phyloP scores from a whole-genome alignment of 2,888 invertebrate species.

The Theretra japonica region DNA sequence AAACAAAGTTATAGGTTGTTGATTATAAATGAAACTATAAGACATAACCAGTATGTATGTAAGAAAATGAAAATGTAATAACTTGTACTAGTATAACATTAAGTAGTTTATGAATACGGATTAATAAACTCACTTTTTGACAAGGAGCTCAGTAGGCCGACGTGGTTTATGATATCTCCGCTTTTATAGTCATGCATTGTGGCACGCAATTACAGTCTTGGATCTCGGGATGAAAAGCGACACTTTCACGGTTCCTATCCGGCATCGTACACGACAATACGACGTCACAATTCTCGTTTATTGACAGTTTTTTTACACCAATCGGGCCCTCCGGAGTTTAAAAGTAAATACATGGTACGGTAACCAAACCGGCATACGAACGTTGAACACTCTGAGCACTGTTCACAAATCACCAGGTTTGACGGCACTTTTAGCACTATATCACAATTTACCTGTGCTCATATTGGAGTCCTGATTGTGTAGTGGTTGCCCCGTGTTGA shows the following conservation, averaged over 20 bases:
- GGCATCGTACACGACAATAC: conserved; percentile 77
- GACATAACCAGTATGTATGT: conserved; percentile 20
- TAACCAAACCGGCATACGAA: conserved; percentile 55
- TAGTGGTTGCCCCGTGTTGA: conserved; percentile 92
- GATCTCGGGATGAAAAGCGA: conserved; percentile 70
- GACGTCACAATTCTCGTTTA: conserved; percentile 78
- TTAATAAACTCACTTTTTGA: conserved; percentile 77
- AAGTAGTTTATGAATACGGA: conserved; percentile 45
- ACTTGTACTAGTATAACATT: conserved; percentile 40
- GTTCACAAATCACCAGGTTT: conserved; percentile 66
- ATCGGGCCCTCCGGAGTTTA: conserved; percentile 62
- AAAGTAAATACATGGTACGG: conserved; percentile 62
- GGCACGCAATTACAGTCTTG: conserved; percentile 67
- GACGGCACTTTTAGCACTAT: conserved; percentile 72
- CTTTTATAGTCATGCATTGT: conserved; percentile 81
- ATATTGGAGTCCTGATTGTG: conserved; percentile 99
- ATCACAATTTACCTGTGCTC: conserved; percentile 93
- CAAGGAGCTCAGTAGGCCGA: conserved; percentile 78
- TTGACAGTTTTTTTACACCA: conserved; percentile 68
- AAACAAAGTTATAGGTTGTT: too few species aligned
- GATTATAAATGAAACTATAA: background rate
- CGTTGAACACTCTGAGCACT: conserved; percentile 75
- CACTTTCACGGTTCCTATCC: conserved; percentile 81
- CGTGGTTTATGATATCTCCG: conserved; percentile 77
- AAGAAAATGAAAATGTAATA: conserved; percentile 31